Percentiles rank a stretch among this genome's conserved stretches.
phyloP scores from a whole-genome alignment of 2,797 vertebrate species.

The Poeciliopsis gracilis region DNA sequence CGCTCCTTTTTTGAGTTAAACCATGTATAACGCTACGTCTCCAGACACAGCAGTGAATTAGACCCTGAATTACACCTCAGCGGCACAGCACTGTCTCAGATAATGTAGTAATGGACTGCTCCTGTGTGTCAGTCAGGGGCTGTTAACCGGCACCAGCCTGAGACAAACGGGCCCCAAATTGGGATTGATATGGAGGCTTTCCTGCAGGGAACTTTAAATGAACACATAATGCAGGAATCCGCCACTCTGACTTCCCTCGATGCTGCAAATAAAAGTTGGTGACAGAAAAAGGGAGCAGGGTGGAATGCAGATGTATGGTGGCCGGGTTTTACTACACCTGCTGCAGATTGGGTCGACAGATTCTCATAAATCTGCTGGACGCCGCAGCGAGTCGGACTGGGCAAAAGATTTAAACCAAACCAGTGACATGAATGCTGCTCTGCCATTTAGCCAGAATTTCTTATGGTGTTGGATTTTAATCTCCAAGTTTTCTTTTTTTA shows the following conservation, averaged over 20 bases:
- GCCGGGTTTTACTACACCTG: background rate
- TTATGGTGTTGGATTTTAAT: background rate
- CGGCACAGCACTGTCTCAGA: conserved; percentile 42
- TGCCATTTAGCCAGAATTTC: background rate
- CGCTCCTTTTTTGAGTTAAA: conserved; percentile 13
- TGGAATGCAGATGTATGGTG: conserved; percentile 22
- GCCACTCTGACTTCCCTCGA: conserved; percentile 19
- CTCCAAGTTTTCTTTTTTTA: too few relatives aligned
- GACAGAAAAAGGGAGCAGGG: conserved; percentile 14
- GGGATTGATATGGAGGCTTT: conserved; percentile 61
- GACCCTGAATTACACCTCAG: conserved; percentile 54
- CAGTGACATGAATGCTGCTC: background rate
- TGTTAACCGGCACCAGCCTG: conserved; percentile 52
- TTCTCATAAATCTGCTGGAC: background rate
- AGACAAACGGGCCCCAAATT: conserved; percentile 60
- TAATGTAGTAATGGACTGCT: conserved; percentile 56
- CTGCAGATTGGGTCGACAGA: background rate
- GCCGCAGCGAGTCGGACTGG: background rate
- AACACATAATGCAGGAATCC: conserved; percentile 53
- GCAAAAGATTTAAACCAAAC: background rate
- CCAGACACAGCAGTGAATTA: conserved; percentile 52
- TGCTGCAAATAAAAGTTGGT: conserved; percentile 33
- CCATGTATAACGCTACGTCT: conserved; percentile 41
- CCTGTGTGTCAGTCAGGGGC: conserved; percentile 60
- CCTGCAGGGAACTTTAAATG: conserved; percentile 53